These are phyloP conservation scores for Spilogale gracilis DNA, from an alignment of 2,113 vertebrate species.

Conservation along the genomic window DNA sequence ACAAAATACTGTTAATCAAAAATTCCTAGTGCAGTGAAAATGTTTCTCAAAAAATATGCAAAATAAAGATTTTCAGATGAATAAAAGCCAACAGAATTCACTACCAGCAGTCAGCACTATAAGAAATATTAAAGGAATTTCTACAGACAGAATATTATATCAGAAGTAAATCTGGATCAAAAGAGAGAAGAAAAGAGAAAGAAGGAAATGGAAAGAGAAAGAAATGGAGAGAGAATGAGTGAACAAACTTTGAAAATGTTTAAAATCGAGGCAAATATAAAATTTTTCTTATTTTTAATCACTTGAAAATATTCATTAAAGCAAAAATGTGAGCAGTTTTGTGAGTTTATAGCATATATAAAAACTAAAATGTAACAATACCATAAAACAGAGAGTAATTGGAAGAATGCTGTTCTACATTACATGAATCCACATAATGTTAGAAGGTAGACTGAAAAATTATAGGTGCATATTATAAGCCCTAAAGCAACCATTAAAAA, in stretches of 20 bases:
- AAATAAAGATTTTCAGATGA: not conserved
- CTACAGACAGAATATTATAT: not conserved
- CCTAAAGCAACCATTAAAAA: not conserved
- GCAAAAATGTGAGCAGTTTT: not conserved
- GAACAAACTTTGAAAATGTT: not conserved
- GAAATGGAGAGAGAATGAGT: not conserved
- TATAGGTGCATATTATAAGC: not conserved
- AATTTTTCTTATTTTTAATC: not conserved
- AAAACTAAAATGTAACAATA: not conserved
- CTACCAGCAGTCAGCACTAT: not conserved
- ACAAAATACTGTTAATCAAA: slow-evolving; percentile 6
- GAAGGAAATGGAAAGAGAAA: too few relatives aligned
- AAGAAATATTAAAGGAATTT: slow-evolving; percentile 30
- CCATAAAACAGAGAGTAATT: not conserved
- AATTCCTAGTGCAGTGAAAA: not conserved
- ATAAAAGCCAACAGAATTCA: not conserved
- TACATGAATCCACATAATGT: not conserved
- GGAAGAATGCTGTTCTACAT: not conserved
- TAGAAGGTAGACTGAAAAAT: slow-evolving; percentile 16
- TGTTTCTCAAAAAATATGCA: not conserved
- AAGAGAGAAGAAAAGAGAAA: too few relatives aligned
- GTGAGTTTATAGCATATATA: not conserved
- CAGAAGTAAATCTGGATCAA: not conserved
- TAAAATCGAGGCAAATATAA: not conserved
- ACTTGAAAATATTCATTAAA: not conserved